phyloP scores from a whole-genome alignment of 53 echinoderm and acorn worm genomes.

The Astropecten irregularis region DNA sequence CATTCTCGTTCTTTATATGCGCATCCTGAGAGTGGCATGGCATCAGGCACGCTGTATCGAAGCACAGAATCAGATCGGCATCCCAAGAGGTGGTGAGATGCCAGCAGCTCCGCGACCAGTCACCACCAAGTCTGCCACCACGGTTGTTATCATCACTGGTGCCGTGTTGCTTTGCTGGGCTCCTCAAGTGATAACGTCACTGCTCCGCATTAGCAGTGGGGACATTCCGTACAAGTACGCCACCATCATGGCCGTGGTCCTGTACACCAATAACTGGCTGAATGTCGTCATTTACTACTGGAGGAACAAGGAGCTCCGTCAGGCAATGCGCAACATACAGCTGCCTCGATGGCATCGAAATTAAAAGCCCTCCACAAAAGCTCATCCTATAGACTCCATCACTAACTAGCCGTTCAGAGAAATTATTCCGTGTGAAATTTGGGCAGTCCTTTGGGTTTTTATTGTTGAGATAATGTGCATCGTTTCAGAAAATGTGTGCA shows the following conservation, averaged over 20 bases:
- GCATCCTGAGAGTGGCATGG: slow-evolving; percentile 31
- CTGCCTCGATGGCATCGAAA: background rate
- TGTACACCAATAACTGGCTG: slow-evolving; percentile 2
- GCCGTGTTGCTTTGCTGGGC: background rate
- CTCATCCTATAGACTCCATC: too few relatives aligned
- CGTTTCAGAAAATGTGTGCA: too few relatives aligned
- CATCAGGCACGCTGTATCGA: slow-evolving; percentile 18
- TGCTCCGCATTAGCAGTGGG: too few relatives aligned
- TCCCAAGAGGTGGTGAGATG: background rate
- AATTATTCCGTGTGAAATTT: too few relatives aligned
- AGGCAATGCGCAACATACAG: background rate
- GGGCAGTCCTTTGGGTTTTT: too few relatives aligned
- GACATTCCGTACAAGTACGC: too few relatives aligned
- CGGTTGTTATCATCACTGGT: background rate
- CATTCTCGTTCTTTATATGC: slow-evolving; percentile 20
- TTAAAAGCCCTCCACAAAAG: too few relatives aligned
- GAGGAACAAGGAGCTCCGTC: background rate
- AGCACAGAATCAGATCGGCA: background rate
- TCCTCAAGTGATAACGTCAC: too few relatives aligned
- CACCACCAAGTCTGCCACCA: slow-evolving; percentile 28
- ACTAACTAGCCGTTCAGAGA: too few relatives aligned
- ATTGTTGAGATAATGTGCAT: too few relatives aligned
- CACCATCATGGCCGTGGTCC: background rate
- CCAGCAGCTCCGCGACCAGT: background rate
- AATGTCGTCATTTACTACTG: too few relatives aligned